Conservation (phyloP, 1,140 invertebrate species). For the Cydia amplana region DNA sequence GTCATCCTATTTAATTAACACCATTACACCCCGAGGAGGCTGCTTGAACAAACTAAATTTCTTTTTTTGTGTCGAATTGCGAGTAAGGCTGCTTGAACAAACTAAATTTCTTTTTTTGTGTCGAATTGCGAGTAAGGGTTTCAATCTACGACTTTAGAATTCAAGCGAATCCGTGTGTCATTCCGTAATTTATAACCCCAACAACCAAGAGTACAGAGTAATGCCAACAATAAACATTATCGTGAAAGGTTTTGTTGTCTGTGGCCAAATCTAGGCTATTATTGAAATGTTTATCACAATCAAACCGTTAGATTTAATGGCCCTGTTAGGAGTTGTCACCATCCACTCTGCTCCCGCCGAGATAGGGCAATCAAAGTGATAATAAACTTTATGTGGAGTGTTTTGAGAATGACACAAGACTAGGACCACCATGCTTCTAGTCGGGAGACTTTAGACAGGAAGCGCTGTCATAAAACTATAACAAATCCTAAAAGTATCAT, state of each 20-base stretch:
- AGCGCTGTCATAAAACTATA: neutral
- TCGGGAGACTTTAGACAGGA: neutral
- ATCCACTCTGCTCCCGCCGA: conserved; percentile 9
- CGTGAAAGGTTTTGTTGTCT: neutral
- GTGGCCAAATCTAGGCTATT: neutral
- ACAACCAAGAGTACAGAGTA: neutral
- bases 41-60: too few relatives aligned
- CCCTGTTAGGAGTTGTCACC: conserved; percentile 17
- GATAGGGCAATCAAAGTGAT: neutral
- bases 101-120: too few relatives aligned
- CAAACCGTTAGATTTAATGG: neutral
- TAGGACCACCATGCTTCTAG: neutral
- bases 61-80: too few relatives aligned
- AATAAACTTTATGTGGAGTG: neutral
- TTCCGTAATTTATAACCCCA: too few relatives aligned
- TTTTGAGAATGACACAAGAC: neutral
- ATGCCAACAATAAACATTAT: neutral
- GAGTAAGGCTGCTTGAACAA: too few relatives aligned
- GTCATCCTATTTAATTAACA: too few relatives aligned
- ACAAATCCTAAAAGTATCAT: too few relatives aligned
- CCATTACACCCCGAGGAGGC: too few relatives aligned
- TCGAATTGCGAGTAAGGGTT: too few relatives aligned
- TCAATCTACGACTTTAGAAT: too few relatives aligned
- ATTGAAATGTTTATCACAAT: conserved; percentile 19
- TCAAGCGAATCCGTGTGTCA: too few relatives aligned